These are phyloP conservation scores for Azemiops feae DNA, from an alignment of 2,113 vertebrate species.

Conservation along the genomic window DNA sequence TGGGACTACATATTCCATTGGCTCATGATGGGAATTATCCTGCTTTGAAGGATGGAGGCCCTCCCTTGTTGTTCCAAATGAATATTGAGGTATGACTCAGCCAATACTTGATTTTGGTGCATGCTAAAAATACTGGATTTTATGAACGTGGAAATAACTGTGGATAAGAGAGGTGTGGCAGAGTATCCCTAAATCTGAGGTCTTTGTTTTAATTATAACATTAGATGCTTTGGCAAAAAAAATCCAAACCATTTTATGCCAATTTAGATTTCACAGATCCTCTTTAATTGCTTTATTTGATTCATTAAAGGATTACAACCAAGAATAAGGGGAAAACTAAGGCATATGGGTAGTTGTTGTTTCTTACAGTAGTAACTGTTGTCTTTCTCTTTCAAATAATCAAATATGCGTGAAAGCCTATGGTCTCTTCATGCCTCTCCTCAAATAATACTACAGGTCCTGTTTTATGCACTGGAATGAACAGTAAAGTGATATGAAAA, in stretches of 20 bases:
- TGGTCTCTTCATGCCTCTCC: background rate
- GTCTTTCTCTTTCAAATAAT: constrained; percentile 28
- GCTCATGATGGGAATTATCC: background rate
- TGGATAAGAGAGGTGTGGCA: constrained; percentile 39
- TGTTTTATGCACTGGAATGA: background rate
- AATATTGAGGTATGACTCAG: background rate
- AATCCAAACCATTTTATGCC: constrained; percentile 29
- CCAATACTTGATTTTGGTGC: background rate
- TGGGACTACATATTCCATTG: background rate
- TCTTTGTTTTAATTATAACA: constrained; percentile 57
- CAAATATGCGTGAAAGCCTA: background rate
- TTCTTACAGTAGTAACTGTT: background rate
- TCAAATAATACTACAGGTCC: background rate
- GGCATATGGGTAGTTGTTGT: constrained; percentile 62
- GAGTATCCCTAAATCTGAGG: constrained; percentile 44
- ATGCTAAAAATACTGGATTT: constrained; percentile 18
- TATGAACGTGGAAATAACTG: constrained; percentile 18
- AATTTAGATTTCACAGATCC: constrained; percentile 48
- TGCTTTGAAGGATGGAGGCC: background rate
- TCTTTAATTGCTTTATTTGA: constrained; percentile 69
- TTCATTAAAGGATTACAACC: constrained; percentile 75
- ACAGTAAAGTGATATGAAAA: background rate
- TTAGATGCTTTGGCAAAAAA: constrained; percentile 22
- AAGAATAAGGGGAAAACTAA: constrained; percentile 39
- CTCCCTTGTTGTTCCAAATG: accelerated